Evolutionary conservation across 2,888 invertebrate species (phyloP), one percentile per base, ranked within the genome.

Genomic region (Leptopterna dolabrata): DNA sequence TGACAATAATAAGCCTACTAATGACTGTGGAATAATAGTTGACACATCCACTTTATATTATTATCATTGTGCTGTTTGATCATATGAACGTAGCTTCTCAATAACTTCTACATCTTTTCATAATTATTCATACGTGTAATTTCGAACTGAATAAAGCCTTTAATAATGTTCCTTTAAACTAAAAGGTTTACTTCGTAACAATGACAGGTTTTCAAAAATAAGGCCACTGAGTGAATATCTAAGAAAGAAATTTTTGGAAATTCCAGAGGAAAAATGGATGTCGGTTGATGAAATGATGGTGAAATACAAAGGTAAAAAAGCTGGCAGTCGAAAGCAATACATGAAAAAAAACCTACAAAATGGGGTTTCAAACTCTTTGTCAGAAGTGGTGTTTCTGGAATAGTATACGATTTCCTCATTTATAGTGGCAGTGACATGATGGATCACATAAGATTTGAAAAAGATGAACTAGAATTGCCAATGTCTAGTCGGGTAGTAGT

Each of bases 291-390:
- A 91, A 88, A 91, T 91, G 90, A 91, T 91, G 90, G 36, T 91
- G 7, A 91, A 91, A n/a, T 91, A 91, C 88, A 91, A 91, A 87
- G 91, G 91, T 0, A 90, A 55, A 1, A 91, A 90, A 87, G 91
- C 91, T 0, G 91, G 91, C 0, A 91, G 88, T 13, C 84, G 91
- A n/a, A 86, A 89, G 0, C 91, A 92, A 76, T 92, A 91, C 70
- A 91, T 91, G 63, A 90, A 90, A 84, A 90, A 4, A 92, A 91
- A 84, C 91, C 91, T 0, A 90, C 55, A 19, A 91, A 91, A 55
- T 92, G 91, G 91, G 91, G 91, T 0, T 91, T 91, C 55, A 91
- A 91, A 90, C 90, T 91, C 45, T 91, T 90, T 89, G 91, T 91
- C 0, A 71, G 91, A 27, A 90, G 91, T 76, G 91, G 91, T 7